These are phyloP conservation scores for Thymelicus sylvestris DNA, from an alignment of 2,888 invertebrate species.

Conservation along the genomic window DNA sequence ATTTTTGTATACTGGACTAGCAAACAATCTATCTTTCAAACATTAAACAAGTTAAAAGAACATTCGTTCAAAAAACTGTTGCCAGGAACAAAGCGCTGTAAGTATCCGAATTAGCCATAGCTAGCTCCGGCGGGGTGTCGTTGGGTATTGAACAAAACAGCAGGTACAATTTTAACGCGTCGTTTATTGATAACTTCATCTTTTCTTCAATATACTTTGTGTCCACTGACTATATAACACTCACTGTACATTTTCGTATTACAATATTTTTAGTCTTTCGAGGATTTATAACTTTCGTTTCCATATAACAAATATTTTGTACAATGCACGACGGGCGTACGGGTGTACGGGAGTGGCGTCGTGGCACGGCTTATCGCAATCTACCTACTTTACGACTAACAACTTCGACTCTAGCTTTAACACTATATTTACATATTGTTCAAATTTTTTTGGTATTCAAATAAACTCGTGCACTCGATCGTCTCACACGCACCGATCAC, in stretches of 20 bases:
- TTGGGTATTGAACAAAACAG: constrained; percentile 75
- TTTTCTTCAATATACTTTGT: constrained; percentile 83
- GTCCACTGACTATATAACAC: constrained; percentile 86
- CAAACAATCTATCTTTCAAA: no score
- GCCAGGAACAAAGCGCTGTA: neutral
- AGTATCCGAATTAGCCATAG: constrained; percentile 23
- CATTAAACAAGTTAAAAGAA: no score
- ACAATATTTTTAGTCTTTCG: constrained; percentile 83
- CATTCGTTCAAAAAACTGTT: neutral
- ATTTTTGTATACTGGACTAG: no score
- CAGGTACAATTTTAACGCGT: constrained; percentile 79
- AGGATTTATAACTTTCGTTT: constrained; percentile 79
- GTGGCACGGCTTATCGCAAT: constrained; percentile 80
- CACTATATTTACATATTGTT: constrained; percentile 84
- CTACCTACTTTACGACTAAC: constrained; percentile 77
- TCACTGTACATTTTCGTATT: constrained; percentile 84
- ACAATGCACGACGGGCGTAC: constrained; percentile 80
- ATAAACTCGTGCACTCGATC: constrained; percentile 78
- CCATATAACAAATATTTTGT: constrained; percentile 84
- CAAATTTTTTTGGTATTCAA: constrained; percentile 84
- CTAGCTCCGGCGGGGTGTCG: constrained; percentile 40
- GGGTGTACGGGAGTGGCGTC: constrained; percentile 75
- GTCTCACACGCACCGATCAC: constrained; percentile 66
- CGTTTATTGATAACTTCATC: constrained; percentile 84
- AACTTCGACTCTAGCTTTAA: constrained; percentile 72